Evolutionary conservation across 2,113 vertebrate species (phyloP), one percentile per base, ranked within the genome.

Genomic region (Zosterops hypoxanthus): DNA sequence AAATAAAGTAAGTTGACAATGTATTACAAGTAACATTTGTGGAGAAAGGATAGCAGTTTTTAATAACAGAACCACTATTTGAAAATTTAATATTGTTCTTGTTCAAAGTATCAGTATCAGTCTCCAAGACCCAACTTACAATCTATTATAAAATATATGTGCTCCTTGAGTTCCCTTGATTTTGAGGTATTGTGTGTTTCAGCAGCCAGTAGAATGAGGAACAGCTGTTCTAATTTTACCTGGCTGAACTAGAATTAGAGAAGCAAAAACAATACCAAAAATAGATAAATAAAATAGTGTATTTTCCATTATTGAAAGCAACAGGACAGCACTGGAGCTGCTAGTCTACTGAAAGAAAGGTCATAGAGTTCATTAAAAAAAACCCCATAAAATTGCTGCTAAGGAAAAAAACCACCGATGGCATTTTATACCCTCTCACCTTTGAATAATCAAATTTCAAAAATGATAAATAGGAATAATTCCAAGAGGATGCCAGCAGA

Each of bases 361-460:
- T 65, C 59, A 80, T 2, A 49, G 26, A 66, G 14, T 70, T 69
- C 47, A 66, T 25, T 25, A 64, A 29, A 14, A 57, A 56, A 60
- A 71, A 69, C 34, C 2, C 3, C 15, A 50, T 28, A 12, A 50
- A 80, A 77, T 16, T 80, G 14, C 39, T 92, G 42, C 39, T 70
- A 61, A 47, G 42, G 29, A 34, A 90, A 80, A 92, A 80, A 69
- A 9, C 1, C 49, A 82, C 28, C 55, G 55, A 12, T 44, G 26
- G 53, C n/a, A 92, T 72, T 90, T 94, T 56, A 92, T 16, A 84
- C 4, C 11, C 19, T 79, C 61, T 85, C 71, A 72, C 50, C 63
- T 93, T 88, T 69, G 44, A 95, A 91, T 41, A 82, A 87, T 41
- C 46, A 60, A 36, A 78, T 89, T 88, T 89, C 25, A 82, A 94